A percentile compares a stretch with the other conserved stretches of the same genome.
Evolutionary conservation across 2,888 invertebrate genomes (phyloP).

Genomic region (Heliconius ethilla): DNA sequence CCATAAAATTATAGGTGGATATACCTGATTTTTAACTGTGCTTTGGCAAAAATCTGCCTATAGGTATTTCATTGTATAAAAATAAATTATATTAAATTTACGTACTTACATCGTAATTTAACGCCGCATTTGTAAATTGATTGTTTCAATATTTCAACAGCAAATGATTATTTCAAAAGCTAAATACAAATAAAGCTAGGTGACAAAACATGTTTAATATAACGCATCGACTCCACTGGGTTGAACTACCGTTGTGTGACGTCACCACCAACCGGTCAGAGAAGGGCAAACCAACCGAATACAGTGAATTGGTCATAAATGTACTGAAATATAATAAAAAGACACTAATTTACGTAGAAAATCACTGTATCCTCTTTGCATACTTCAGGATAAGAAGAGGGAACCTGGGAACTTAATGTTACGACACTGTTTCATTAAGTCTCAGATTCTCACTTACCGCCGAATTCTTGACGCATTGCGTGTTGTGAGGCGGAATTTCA

Average conservation of each 20-base stretch:
- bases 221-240: conserved; percentile 33
- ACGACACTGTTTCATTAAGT: too few species aligned
- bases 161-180: background rate
- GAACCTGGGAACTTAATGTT: background rate
- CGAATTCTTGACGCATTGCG: background rate
- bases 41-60: too few species aligned
- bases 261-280: conserved; percentile 57
- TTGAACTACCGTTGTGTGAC: conserved; percentile 70
- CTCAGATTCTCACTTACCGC: background rate
- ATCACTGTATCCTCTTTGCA: conserved; percentile 25
- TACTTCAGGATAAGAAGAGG: background rate
- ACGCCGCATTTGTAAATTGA: background rate
- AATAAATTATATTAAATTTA: background rate
- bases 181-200: conserved; percentile 16
- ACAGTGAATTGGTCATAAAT: conserved; percentile 74
- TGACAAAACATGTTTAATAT: conserved; percentile 38
- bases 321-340: conserved; percentile 74
- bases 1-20: too few species aligned
- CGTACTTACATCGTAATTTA: background rate
- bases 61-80: too few species aligned
- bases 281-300: conserved; percentile 74
- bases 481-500: background rate
- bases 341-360: conserved; percentile 50
- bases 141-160: too few species aligned
- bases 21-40: too few species aligned